Evolutionary conservation across 2,113 vertebrate genomes (phyloP), one percentile per base, ranked within the genome.

Genomic region (Dipodomys ordii): DNA sequence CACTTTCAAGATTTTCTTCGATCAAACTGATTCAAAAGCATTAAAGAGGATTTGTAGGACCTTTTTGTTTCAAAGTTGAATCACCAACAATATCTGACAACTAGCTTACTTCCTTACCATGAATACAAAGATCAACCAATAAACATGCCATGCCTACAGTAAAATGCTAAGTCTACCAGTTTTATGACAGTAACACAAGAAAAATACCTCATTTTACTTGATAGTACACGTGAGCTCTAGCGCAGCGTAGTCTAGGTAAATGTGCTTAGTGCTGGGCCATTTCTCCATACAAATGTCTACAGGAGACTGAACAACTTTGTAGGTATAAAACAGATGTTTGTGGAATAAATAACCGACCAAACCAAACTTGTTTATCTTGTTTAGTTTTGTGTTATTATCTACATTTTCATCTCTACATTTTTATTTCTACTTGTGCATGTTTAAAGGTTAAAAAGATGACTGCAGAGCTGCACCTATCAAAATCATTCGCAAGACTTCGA

Each of bases 31-130:
- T 91, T 44, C 18, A 25, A 82, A 88, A 94, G 67, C 35, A 65
- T 89, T 88, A 72, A 88, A 60, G 20, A 87, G 89, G 73, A 94
- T 90, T 86, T 71, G 64, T 12, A 89, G 72, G 65, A 73, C 18
- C 30, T 93, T 60, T 69, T 87, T 64, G 86, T 96, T 94, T 92
- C 67, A 57, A 87, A 87, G 44, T 87, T 65, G 69, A 83, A 81
- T 89, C 23, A 49, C 15, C 57, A 92, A 76, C 60, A 46, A 19
- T 85, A 93, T 74, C 19, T 88, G 81, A 77, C 64, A 91, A 65
- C 35, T 64, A 94, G 64, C 16, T 95, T 62, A 46, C 30, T 87
- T 88, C 25, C 28, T 94, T 84, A 69, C 71, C 7, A 53, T 84
- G 77, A 88, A 88, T 81, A 35, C 35, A 78, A 73, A 94, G 92